These are phyloP conservation scores for Martes martes DNA, from an alignment of 2,113 vertebrate genomes.

Conservation along the genomic window DNA sequence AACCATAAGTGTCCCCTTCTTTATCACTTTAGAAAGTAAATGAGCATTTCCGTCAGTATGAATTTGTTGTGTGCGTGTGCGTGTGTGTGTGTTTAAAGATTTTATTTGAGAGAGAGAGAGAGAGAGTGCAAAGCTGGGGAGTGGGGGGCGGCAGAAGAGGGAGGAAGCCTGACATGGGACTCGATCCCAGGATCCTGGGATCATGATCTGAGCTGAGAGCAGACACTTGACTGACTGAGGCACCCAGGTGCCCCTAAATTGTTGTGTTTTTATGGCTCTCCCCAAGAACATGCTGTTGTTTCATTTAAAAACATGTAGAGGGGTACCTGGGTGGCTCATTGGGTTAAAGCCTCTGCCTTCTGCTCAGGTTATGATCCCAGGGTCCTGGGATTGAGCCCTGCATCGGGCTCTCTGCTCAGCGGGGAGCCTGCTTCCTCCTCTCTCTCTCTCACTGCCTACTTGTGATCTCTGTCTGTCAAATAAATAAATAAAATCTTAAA, in stretches of 20 bases:
- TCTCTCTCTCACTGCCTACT: too few relatives aligned
- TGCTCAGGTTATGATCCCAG: too few relatives aligned
- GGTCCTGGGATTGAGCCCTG: too few relatives aligned
- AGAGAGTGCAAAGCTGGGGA: neutral
- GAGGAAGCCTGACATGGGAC: neutral
- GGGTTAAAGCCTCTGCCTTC: too few relatives aligned
- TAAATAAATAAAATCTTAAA: too few relatives aligned
- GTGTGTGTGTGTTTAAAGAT: neutral
- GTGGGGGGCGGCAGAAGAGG: neutral
- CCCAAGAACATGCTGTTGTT: neutral
- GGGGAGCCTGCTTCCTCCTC: too few relatives aligned
- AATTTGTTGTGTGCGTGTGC: neutral
- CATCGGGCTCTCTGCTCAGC: too few relatives aligned
- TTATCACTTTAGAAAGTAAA: conserved; percentile 5
- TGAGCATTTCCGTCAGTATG: neutral
- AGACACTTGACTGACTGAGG: neutral
- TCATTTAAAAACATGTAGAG: neutral
- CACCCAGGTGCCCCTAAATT: neutral
- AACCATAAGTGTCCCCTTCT: neutral
- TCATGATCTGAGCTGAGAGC: neutral
- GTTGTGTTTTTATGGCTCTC: neutral
- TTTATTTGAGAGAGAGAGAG: neutral
- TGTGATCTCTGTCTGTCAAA: too few relatives aligned
- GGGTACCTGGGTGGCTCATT: too few relatives aligned
- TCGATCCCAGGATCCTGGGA: neutral